A percentile compares a stretch with the other conserved stretches of the same genome.
Conservation (phyloP, 2,797 vertebrate genomes). For the Hippopotamyrus pictus region DNA sequence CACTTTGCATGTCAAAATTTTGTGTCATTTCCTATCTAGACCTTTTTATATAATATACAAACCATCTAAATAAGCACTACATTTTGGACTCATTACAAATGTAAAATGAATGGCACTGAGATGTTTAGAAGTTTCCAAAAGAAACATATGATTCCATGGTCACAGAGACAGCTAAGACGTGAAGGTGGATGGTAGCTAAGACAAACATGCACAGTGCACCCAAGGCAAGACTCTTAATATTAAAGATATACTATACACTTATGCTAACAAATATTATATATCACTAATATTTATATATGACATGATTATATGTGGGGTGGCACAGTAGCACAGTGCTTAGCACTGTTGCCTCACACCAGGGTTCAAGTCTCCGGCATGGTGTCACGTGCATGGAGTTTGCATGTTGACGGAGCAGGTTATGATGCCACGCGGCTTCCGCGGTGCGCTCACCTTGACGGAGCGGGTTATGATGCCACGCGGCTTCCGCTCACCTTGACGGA, state of each 20-base stretch:
- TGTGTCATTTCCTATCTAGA: not conserved
- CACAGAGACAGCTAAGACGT: not conserved
- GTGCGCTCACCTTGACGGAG: conserved; percentile 68
- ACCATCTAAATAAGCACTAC: not conserved
- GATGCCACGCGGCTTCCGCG: not conserved
- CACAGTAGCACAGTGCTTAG: not conserved
- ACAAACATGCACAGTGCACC: not conserved
- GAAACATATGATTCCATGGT: not conserved
- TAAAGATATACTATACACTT: not conserved
- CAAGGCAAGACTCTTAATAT: not conserved
- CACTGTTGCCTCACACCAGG: too few relatives aligned
- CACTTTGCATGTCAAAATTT: not conserved
- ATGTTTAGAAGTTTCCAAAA: not conserved
- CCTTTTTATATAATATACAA: not conserved
- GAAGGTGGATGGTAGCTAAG: not conserved
- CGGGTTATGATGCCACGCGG: conserved; percentile 89
- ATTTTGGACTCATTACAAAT: not conserved
- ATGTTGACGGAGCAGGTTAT: conserved; percentile 73
- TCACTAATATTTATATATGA: not conserved
- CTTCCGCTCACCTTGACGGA: too few relatives aligned
- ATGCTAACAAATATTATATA: not conserved
- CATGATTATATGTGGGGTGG: not conserved
- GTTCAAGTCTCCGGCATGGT: too few relatives aligned
- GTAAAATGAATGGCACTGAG: not conserved
- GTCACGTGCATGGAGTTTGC: not conserved